Base-by-base conservation (phyloP, 1,140 invertebrate genomes). In the Lepidurus couesii region DNA sequence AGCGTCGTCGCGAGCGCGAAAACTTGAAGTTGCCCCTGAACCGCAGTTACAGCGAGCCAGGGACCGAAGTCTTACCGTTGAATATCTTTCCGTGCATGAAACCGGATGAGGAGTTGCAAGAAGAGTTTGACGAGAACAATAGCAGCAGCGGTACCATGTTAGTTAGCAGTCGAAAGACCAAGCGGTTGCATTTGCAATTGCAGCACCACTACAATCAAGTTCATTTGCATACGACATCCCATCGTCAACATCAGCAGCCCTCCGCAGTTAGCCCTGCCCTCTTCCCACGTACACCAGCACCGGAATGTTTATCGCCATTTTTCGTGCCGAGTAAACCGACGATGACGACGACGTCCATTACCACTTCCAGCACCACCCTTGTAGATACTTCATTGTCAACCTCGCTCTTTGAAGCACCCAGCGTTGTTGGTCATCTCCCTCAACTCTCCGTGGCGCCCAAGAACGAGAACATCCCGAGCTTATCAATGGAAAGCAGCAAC, bases 21-120 rank as follows among this genome's bases (percentile, higher is more conserved):
- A 87, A 88, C 77, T 85, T 90, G 78, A 88, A 88, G 80, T 85
- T 90, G 80, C 86, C 87, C 78, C 83, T 90, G 80, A 89, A 89
- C 82, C 85, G 89, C 75, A 89, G 88, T 81, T 83, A 89, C 80
- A 89, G 88, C 83, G 88, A 91, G 83, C 88, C 90, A 26, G 87
- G 89, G 16, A 87, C 87, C 65, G 83, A 85, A 75, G 84, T 76
- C 13, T 45, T 76, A 42, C 73, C 76, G 45, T 78, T 73, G n/a
- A 44, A 13, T 21, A 78, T 42, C 24, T 77, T 73, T 34, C 26
- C 44, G 16, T n/a, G 24, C 34, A 43, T 43, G 16, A 13, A 65
- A 16, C 53, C 53, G 21, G 53, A 21, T 21, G 53, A 65, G 8
- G 53, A 65, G 13, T 21, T 65, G 16, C 16, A 4, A 65, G 53